Base-by-base conservation (phyloP, 2,797 vertebrate genomes). In the Platalea minor region DNA sequence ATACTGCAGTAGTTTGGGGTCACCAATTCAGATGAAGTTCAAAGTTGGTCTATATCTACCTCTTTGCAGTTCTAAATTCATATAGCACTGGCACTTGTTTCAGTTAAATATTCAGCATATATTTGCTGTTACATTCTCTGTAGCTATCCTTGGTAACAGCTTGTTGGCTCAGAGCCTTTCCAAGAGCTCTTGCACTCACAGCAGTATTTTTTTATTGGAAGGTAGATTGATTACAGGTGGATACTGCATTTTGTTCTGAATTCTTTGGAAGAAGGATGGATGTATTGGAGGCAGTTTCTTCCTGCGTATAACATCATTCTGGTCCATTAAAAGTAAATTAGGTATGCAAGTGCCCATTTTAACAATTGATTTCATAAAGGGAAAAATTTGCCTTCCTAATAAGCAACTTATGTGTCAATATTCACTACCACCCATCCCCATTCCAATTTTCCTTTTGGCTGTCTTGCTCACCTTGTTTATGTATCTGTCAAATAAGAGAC, bases 281-380 rank as follows among this genome's bases (percentile, higher is more conserved):
- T 70, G 26, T 82, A 53, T 31, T 64, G 5, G 56, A 82, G 50
- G 29, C 37, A 50, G 35, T 84, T 93, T 85, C 61, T 94, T 95
- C 75, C 74, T 72, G 25, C 7, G 14, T 86, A 21, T 80, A 78
- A 25, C 13, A 25, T 89, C 14, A n/a, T 90, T 84, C 56, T 75
- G n/a, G 18, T 77, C 87, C 64, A 68, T 92, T 93, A 93, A 60
- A 87, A 92, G 17, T 82, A 87, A 81, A 91, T 89, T 65, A 64
- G 67, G 25, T 60, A 74, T 69, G 54, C 33, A 77, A 79, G 72
- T 89, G 33, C 56, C 48, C 39, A 68, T 95, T 95, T 94, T 74
- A 93, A 54, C 48, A 60, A 90, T 68, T 70, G 56, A 90, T 91
- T 91, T 91, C 21, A 20, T 60, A 60, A 78, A 79, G 13, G 33